Conservation (phyloP, 2,113 vertebrate genomes). For the Pangasianodon gigas region DNA sequence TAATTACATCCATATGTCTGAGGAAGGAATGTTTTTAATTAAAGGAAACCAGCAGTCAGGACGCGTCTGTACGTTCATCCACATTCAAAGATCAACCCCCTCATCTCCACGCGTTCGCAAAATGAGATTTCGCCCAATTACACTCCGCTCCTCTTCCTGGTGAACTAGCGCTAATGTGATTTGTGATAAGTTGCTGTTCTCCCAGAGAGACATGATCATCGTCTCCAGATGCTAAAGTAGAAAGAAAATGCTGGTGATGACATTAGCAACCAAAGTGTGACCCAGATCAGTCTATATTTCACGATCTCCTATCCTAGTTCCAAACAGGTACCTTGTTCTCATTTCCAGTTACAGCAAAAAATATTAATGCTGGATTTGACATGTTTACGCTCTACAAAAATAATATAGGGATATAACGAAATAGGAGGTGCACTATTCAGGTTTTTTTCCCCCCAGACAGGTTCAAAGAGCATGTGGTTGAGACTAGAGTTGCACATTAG, state of each 20-base stretch:
- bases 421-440: neutral
- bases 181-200: constrained; percentile 49
- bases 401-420: neutral
- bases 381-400: neutral
- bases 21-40: constrained; percentile 55
- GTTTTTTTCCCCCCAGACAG: neutral
- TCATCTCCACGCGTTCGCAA: neutral
- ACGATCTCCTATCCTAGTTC: neutral
- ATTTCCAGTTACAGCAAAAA: neutral
- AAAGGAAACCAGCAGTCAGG: constrained; percentile 48
- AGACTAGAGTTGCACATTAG: neutral
- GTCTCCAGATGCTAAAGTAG: constrained; percentile 21
- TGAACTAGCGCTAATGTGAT: constrained; percentile 57
- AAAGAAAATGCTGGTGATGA: constrained; percentile 26
- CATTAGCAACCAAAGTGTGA: neutral
- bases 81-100: constrained; percentile 28
- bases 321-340: neutral
- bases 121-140: constrained; percentile 62
- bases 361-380: neutral
- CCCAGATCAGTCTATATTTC: neutral
- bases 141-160: constrained; percentile 43
- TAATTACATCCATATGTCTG: constrained; percentile 62
- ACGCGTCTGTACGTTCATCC: constrained; percentile 39
- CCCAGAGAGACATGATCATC: constrained; percentile 10
- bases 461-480: neutral